Conservation (phyloP, 2,113 vertebrate species). For the Pollimyrus isidori region DNA sequence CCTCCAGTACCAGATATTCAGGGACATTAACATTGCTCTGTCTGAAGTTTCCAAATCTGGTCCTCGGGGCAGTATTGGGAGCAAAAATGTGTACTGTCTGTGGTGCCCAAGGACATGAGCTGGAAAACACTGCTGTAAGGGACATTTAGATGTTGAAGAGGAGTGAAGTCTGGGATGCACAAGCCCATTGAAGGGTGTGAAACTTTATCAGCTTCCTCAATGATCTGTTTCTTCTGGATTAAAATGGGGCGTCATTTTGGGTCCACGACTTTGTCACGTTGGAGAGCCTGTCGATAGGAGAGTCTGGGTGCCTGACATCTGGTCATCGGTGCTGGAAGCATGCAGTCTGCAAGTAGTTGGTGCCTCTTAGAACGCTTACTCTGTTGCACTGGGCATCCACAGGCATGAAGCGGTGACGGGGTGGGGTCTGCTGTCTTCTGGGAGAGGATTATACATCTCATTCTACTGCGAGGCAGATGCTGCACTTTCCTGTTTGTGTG, state of each 20-base stretch:
- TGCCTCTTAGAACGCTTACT: not conserved
- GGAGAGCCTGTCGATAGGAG: not conserved
- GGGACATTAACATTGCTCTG: not conserved
- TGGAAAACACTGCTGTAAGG: not conserved
- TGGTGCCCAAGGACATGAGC: not conserved
- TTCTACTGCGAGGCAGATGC: not conserved
- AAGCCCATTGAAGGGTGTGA: not conserved
- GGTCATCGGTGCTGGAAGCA: not conserved
- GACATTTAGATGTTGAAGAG: not conserved
- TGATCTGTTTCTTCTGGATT: not conserved
- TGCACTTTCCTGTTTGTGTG: constrained; percentile 26
- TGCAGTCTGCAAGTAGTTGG: not conserved
- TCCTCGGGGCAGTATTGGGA: not conserved
- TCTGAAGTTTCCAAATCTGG: not conserved
- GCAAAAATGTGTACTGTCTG: not conserved
- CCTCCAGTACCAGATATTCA: not conserved
- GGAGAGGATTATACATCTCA: not conserved
- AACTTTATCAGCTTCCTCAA: not conserved
- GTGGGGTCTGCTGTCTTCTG: not conserved
- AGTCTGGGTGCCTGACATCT: not conserved
- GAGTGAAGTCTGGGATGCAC: not conserved
- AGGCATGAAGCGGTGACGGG: not conserved
- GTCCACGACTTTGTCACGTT: not conserved
- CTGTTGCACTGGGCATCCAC: not conserved
- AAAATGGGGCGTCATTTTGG: not conserved